Evolutionary conservation across 2,113 vertebrate species (phyloP), one percentile per base, ranked within the genome.

Genomic region (Salvelinus fontinalis): DNA sequence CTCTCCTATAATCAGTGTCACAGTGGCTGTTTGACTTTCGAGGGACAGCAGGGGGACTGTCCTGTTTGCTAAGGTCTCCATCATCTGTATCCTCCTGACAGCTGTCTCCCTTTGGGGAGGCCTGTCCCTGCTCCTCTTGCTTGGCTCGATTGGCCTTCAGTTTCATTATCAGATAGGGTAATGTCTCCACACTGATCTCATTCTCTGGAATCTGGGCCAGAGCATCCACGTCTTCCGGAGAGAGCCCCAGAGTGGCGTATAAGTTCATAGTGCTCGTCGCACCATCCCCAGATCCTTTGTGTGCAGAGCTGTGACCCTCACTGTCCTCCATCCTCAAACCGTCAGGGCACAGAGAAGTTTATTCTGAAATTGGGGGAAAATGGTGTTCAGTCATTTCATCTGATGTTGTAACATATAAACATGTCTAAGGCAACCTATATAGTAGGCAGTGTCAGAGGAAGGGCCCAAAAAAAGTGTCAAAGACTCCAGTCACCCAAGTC

Each of bases 181-280:
- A 95, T 81, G 97, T 97, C 90, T 99, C 97, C 93, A 97, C 95
- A 70, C 96, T 98, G 80, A 99, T 97, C 88, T 97, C 96, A 82
- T 98, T 96, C 88, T 98, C 98, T 18, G 97, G 97, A 92, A 98
- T 96, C 82, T 97, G 95, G 79, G 96, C 97, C 92, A 99, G 94
- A 90, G 95, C 95, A 77, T 98, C 96, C 94, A 99, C 95, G 93
- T 99, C 97, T 84, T 95, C 95, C 88, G 96, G 91, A 80, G 97
- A 97, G 88, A 99, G 95, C 88, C 98, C 97, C 91, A 98, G 95
- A 93, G 96, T 98, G 93, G 95, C 95, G 90, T 98, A 96, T 91
- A 99, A 95, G 88, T 97, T 98, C 96, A 95, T 97, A 84, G 96
- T 97, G 95, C 94, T 96, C 67, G 39, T 68, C 20, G 2, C 29